phyloP scores from a whole-genome alignment of 2,797 vertebrate genomes.

The Thaleichthys pacificus region DNA sequence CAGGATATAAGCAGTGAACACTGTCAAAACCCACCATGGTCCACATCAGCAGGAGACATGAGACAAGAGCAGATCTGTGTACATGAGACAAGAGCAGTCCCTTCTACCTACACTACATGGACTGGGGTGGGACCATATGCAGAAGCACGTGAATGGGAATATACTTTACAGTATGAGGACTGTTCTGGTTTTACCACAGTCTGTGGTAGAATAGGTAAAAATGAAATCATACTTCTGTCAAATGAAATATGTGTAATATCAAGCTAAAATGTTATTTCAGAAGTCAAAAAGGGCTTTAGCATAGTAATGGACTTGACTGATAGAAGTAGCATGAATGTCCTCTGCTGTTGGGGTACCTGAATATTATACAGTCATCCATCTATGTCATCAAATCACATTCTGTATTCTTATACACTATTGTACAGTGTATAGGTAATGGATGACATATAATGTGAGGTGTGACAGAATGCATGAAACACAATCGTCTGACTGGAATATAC shows the following conservation, averaged over 20 bases:
- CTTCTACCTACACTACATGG: no score
- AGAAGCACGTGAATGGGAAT: no score
- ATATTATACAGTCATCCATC: background rate
- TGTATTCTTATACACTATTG: constrained; percentile 63
- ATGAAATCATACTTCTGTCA: background rate
- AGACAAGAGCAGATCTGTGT: constrained; percentile 24
- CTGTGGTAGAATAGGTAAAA: no score
- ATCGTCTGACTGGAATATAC: constrained; percentile 81
- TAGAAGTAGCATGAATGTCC: background rate
- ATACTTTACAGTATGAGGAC: no score
- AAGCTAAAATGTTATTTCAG: background rate
- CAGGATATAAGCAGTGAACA: constrained; percentile 65
- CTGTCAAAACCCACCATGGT: constrained; percentile 63
- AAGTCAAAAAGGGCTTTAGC: background rate
- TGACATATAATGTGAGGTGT: constrained; percentile 77
- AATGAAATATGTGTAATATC: background rate
- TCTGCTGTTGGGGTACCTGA: background rate
- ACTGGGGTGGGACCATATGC: no score
- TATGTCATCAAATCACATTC: constrained; percentile 82
- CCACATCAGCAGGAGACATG: constrained; percentile 54
- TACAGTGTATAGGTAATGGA: constrained; percentile 83
- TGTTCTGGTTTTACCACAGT: no score
- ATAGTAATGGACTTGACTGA: background rate
- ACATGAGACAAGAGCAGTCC: background rate
- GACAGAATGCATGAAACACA: constrained; percentile 77